phyloP scores from a whole-genome alignment of 2,888 invertebrate genomes.

The Sphaerophoria taeniata region DNA sequence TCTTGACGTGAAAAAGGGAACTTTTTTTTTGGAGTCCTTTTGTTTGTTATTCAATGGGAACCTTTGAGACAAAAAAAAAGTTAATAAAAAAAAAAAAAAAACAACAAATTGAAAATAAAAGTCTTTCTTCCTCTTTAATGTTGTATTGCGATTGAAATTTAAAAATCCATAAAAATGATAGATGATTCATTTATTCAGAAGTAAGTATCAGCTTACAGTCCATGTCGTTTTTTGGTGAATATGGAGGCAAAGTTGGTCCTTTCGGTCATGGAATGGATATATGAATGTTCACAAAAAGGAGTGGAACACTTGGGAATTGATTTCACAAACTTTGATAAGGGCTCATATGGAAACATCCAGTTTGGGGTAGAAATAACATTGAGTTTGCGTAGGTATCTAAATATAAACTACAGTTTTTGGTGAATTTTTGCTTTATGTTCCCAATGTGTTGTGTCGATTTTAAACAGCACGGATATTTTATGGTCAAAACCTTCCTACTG shows the following conservation, averaged over 20 bases:
- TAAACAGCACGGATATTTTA: no score
- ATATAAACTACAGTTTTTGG: slow-evolving; percentile 20
- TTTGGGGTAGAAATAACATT: slow-evolving; percentile 48
- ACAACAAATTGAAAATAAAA: slow-evolving; percentile 52
- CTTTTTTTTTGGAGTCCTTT: slow-evolving; percentile 57
- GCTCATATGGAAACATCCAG: slow-evolving; percentile 1
- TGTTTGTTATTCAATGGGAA: slow-evolving; percentile 57
- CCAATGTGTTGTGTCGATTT: no score
- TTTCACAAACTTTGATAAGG: slow-evolving; percentile 53
- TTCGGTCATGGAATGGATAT: slow-evolving; percentile 16
- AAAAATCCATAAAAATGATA: slow-evolving; percentile 72
- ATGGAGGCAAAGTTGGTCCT: slow-evolving; percentile 42
- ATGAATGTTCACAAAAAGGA: not conserved
- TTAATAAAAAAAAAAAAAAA: slow-evolving; percentile 13
- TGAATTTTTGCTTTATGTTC: not conserved
- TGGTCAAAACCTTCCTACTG: no score
- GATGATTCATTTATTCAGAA: slow-evolving; percentile 65
- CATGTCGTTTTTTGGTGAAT: not conserved
- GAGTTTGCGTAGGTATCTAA: slow-evolving; percentile 41
- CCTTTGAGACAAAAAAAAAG: slow-evolving; percentile 27
- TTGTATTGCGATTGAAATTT: slow-evolving; percentile 66
- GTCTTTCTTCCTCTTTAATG: slow-evolving; percentile 62
- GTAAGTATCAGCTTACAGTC: slow-evolving; percentile 21
- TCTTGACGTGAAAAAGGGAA: slow-evolving; percentile 41
- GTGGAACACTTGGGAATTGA: slow-evolving; percentile 16